phyloP scores from a whole-genome alignment of 2,113 vertebrate species.

The Prinia subflava region DNA sequence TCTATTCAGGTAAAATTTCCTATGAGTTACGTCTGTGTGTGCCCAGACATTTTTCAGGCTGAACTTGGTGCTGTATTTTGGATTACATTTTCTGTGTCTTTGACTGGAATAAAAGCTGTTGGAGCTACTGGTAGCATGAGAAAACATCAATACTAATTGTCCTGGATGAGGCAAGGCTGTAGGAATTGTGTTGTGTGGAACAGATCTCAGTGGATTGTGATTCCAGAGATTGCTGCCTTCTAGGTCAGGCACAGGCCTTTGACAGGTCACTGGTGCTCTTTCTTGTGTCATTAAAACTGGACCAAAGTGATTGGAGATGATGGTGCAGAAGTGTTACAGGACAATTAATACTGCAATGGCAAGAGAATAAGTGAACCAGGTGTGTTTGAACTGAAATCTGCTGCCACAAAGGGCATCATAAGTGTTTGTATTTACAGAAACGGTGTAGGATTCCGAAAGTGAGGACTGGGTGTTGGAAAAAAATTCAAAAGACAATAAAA shows the following conservation, averaged over 20 bases:
- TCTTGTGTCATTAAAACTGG: background rate
- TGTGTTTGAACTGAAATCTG: background rate
- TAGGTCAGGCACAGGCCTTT: background rate
- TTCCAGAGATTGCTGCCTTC: background rate
- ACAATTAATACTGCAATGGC: background rate
- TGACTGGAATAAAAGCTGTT: background rate
- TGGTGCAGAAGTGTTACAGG: background rate
- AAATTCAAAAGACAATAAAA: background rate
- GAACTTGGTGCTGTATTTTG: background rate
- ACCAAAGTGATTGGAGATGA: background rate
- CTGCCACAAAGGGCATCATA: background rate
- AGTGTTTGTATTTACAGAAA: background rate
- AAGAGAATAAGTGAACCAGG: background rate
- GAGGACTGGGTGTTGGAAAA: background rate
- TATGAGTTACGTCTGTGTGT: background rate
- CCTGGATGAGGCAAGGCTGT: background rate
- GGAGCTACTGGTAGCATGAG: background rate
- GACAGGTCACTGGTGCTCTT: background rate
- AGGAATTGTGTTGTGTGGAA: background rate
- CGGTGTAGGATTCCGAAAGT: background rate
- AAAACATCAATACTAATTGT: background rate
- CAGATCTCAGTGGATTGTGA: background rate
- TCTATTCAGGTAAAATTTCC: background rate
- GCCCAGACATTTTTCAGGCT: accelerated
- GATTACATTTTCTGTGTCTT: background rate